These are phyloP conservation scores for Bufo gargarizans DNA, from an alignment of 2,113 vertebrate genomes.

Conservation along the genomic window DNA sequence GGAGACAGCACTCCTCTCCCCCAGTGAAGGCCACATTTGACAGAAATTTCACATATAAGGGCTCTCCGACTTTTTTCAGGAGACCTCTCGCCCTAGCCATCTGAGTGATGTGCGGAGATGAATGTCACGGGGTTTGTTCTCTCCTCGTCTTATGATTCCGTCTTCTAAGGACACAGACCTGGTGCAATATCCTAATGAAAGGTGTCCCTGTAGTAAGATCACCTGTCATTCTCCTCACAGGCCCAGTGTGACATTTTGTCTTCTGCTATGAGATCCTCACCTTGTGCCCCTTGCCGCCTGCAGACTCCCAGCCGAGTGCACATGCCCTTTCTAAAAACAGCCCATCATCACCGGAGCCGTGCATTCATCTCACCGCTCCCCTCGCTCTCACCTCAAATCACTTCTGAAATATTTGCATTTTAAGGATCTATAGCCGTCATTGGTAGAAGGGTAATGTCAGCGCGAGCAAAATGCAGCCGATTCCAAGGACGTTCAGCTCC, in stretches of 20 bases:
- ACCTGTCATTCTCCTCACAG: neutral
- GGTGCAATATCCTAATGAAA: conserved; percentile 6
- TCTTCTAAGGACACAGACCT: neutral
- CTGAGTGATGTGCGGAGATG: neutral
- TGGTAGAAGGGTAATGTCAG: conserved; percentile 40
- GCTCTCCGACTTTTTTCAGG: neutral
- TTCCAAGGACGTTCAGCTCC: conserved; percentile 29
- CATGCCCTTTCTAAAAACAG: conserved; percentile 54
- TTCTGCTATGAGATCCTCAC: neutral
- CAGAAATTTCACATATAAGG: neutral
- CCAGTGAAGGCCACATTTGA: too few species aligned
- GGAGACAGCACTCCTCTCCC: too few species aligned
- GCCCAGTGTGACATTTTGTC: conserved; percentile 6
- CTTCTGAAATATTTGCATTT: conserved; percentile 54
- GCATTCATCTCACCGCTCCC: conserved; percentile 26
- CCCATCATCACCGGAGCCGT: conserved; percentile 22
- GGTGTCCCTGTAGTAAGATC: neutral
- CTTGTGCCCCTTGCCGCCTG: neutral
- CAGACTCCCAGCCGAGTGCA: neutral
- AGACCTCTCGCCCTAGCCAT: too few species aligned
- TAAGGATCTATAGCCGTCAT: conserved; percentile 49
- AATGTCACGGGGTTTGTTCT: neutral
- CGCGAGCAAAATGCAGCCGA: neutral
- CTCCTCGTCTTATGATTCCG: neutral
- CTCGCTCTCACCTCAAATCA: conserved; percentile 33